Evolutionary conservation across 2,113 vertebrate genomes (phyloP).

Genomic region (Ptyas mucosa): DNA sequence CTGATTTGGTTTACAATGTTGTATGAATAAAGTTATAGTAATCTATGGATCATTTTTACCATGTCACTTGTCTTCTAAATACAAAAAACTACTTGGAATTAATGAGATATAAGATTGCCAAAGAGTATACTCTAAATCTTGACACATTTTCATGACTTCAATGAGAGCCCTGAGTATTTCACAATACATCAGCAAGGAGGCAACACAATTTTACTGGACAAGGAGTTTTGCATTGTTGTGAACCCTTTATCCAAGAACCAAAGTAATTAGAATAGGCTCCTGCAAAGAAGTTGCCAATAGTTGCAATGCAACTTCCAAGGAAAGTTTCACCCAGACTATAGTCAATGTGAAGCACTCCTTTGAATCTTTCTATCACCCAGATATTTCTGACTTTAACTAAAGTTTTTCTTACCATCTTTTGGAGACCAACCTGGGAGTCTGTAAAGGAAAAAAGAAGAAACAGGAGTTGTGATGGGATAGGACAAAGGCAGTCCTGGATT

Average conservation of each 20-base stretch:
- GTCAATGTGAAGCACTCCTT: neutral
- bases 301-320: neutral
- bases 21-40: neutral
- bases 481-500: neutral
- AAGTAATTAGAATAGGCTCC: neutral
- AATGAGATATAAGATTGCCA: neutral
- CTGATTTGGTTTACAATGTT: neutral
- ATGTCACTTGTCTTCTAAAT: neutral
- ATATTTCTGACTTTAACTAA: neutral
- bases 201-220: neutral
- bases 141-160: neutral
- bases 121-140: neutral
- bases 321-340: neutral
- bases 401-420: conserved; percentile 59
- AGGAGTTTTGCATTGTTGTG: neutral
- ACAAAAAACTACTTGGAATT: neutral
- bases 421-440: conserved; percentile 52
- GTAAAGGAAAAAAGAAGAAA: conserved; percentile 10
- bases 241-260: neutral
- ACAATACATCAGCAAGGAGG: neutral
- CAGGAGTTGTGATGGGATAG: neutral
- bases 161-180: neutral
- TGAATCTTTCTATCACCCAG: neutral
- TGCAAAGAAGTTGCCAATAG: neutral
- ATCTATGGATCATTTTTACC: neutral